These are phyloP conservation scores for Pseudococcus viburni DNA, from an alignment of 2,888 invertebrate genomes.

Conservation along the genomic window DNA sequence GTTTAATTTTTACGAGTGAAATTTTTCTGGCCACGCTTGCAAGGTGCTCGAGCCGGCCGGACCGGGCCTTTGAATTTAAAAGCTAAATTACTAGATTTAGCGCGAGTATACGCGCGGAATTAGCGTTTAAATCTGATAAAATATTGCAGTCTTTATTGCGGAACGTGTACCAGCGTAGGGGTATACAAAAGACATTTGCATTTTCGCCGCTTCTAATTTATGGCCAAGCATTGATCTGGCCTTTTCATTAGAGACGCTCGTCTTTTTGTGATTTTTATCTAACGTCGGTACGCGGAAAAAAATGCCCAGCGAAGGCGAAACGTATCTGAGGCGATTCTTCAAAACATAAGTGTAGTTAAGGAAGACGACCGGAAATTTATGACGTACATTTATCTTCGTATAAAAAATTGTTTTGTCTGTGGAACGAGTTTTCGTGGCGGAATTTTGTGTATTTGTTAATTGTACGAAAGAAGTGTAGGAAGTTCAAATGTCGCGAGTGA, in stretches of 20 bases:
- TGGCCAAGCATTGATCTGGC: conserved; percentile 1
- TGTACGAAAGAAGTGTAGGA: too few species aligned
- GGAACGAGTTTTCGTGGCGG: too few species aligned
- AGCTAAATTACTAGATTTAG: conserved; percentile 21
- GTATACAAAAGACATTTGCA: conserved; percentile 15
- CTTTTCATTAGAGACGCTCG: conserved; percentile 1
- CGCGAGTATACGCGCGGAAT: conserved; percentile 9
- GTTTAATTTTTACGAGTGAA: conserved; percentile 31
- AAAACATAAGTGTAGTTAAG: too few species aligned
- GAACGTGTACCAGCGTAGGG: not conserved
- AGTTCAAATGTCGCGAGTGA: too few species aligned
- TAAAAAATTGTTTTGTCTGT: too few species aligned
- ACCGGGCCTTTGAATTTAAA: not conserved
- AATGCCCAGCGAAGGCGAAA: too few species aligned
- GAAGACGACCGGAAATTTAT: too few species aligned
- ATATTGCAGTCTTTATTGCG: conserved; percentile 12
- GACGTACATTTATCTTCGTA: too few species aligned
- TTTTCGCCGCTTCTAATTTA: conserved; percentile 27
- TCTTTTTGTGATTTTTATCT: not conserved
- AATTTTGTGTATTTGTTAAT: too few species aligned
- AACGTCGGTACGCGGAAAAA: too few species aligned
- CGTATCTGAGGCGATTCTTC: too few species aligned
- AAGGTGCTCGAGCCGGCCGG: not conserved
- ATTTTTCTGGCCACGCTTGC: not conserved
- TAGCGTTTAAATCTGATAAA: conserved; percentile 35